A percentile compares a stretch with the other conserved stretches of the same genome.
phyloP scores from a whole-genome alignment of 2,888 invertebrate genomes.

The Melinaea menophilus region DNA sequence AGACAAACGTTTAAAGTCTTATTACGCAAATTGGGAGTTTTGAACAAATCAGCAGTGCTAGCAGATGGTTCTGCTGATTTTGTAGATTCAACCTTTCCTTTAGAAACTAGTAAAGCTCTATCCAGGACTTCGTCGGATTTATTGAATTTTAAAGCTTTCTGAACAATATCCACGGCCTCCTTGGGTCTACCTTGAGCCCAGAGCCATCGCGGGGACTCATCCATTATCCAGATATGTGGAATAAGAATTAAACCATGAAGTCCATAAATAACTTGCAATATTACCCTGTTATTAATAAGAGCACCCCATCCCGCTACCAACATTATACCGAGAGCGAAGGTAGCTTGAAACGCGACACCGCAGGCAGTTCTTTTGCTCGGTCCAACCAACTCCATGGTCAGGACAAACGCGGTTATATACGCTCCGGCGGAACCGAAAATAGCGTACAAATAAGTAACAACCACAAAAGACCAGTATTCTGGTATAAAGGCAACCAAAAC shows the following conservation, averaged over 20 bases:
- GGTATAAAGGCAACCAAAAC: constrained; percentile 87
- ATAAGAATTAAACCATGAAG: constrained; percentile 84
- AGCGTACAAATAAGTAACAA: constrained; percentile 83
- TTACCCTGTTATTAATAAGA: constrained; percentile 82
- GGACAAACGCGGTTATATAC: constrained; percentile 82
- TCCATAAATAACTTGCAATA: constrained; percentile 88
- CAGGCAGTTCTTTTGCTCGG: constrained; percentile 87
- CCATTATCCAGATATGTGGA: constrained; percentile 92
- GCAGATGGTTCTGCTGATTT: constrained; percentile 68
- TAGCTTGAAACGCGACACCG: constrained; percentile 87
- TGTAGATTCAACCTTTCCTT: constrained; percentile 71
- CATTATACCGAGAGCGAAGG: constrained; percentile 89
- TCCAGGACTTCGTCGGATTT: constrained; percentile 80
- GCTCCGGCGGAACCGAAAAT: constrained; percentile 91
- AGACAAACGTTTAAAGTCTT: constrained; percentile 89
- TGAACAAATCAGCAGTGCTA: constrained; percentile 85
- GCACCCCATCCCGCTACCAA: constrained; percentile 90
- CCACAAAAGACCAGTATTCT: constrained; percentile 85
- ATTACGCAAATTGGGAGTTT: constrained; percentile 86
- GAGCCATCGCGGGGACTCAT: constrained; percentile 92
- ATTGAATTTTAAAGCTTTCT: constrained; percentile 86
- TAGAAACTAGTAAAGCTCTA: constrained; percentile 81
- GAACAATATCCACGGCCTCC: constrained; percentile 86
- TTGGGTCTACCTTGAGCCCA: constrained; percentile 88
- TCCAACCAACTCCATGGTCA: constrained; percentile 91